These are phyloP conservation scores for Drosophila mercatorum DNA, from an alignment of 2,888 invertebrate genomes.

Conservation along the genomic window DNA sequence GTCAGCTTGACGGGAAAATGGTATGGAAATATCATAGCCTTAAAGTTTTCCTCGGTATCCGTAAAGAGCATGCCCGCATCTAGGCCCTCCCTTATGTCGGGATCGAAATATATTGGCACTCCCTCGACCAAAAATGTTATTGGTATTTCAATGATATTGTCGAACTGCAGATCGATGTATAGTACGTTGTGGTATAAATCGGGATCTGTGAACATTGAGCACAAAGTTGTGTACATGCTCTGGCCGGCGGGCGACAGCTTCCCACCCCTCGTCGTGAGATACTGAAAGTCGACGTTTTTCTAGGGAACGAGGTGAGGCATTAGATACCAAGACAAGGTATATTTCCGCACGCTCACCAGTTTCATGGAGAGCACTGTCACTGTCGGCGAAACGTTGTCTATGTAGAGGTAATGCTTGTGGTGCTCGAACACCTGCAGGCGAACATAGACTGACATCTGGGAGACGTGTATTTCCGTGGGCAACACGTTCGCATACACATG, in stretches of 20 bases:
- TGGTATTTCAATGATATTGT: slow-evolving; percentile 66
- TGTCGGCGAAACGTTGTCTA: slow-evolving; percentile 78
- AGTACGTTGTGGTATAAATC: slow-evolving; percentile 75
- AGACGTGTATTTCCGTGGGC: slow-evolving; percentile 67
- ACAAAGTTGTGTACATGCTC: slow-evolving; percentile 67
- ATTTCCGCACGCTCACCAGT: slow-evolving; percentile 62
- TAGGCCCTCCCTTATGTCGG: slow-evolving; percentile 68
- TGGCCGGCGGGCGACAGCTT: slow-evolving; percentile 72
- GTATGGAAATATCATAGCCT: slow-evolving; percentile 43
- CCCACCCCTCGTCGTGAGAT: slow-evolving; percentile 69
- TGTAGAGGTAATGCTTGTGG: slow-evolving; percentile 62
- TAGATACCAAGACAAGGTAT: not conserved
- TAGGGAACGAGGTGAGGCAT: slow-evolving; percentile 3
- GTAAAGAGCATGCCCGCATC: slow-evolving; percentile 71
- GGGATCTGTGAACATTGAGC: slow-evolving; percentile 72
- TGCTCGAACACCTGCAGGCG: slow-evolving; percentile 64
- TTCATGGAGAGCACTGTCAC: slow-evolving; percentile 69
- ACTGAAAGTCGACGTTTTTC: slow-evolving; percentile 57
- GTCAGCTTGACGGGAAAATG: slow-evolving; percentile 58
- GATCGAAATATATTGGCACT: slow-evolving; percentile 76
- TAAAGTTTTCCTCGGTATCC: slow-evolving; percentile 57
- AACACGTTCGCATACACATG: slow-evolving; percentile 69
- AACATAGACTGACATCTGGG: slow-evolving; percentile 44
- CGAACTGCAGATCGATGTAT: slow-evolving; percentile 66
- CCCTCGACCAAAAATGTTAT: slow-evolving; percentile 75